A percentile compares a stretch with the other conserved stretches of the same genome.
Evolutionary conservation across 2,888 invertebrate genomes (phyloP).

Genomic region (Griposia aprilina): DNA sequence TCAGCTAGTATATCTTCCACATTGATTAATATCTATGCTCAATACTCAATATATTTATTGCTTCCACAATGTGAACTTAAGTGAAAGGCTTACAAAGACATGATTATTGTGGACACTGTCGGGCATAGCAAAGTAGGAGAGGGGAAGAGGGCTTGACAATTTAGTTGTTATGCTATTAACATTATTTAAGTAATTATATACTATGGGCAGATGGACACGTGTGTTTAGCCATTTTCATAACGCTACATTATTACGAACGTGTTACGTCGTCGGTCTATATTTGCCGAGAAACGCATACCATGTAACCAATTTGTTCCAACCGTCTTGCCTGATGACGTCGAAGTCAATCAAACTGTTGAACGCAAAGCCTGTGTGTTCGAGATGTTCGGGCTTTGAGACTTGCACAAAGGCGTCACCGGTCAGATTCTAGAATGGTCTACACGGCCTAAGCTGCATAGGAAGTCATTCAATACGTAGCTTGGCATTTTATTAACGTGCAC

Average conservation of each 20-base stretch:
- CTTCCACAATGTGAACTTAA: too few species aligned
- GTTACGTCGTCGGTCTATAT: background rate
- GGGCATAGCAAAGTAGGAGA: too few species aligned
- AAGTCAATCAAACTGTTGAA: conserved; percentile 27
- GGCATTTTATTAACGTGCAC: conserved; percentile 21
- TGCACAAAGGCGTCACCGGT: conserved; percentile 15
- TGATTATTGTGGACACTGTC: too few species aligned
- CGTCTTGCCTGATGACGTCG: background rate
- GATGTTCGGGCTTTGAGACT: background rate
- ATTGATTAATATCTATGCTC: background rate
- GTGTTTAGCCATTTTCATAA: background rate
- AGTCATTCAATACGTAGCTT: conserved; percentile 24
- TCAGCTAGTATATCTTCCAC: background rate
- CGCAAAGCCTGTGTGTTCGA: background rate
- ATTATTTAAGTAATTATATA: background rate
- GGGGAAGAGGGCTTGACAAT: too few species aligned
- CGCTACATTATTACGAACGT: background rate
- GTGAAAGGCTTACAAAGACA: too few species aligned
- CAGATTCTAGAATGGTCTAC: background rate
- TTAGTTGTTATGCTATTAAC: too few species aligned
- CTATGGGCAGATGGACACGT: background rate
- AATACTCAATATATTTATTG: background rate
- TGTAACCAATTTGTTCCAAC: conserved; percentile 21
- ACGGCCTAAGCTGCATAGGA: background rate
- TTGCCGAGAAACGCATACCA: background rate